These are phyloP conservation scores for Colletes collaris DNA, from an alignment of 2,888 invertebrate genomes.

Conservation along the genomic window DNA sequence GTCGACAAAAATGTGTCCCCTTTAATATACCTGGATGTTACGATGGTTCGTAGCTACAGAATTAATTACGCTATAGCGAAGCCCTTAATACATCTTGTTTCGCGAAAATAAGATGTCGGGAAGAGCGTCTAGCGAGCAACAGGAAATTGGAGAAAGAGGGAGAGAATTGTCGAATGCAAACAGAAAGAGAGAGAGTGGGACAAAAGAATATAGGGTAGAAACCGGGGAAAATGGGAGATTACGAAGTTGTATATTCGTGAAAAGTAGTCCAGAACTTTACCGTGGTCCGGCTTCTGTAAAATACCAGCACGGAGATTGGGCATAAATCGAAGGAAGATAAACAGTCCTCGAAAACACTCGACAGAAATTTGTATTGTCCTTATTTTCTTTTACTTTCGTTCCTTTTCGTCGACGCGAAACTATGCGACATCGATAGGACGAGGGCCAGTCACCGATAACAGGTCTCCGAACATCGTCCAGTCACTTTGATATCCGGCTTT, in stretches of 20 bases:
- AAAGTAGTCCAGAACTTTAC: constrained; percentile 54
- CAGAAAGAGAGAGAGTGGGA: not conserved
- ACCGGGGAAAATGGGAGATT: constrained; percentile 23
- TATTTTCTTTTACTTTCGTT: constrained; percentile 33
- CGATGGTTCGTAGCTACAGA: too few species aligned
- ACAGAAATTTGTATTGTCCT: constrained; percentile 38
- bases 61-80: not conserved
- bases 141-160: constrained; percentile 9
- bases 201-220: not conserved
- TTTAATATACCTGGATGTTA: too few species aligned
- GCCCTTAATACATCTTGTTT: not conserved
- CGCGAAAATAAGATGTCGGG: not conserved
- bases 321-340: constrained; percentile 40
- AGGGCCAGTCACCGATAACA: constrained; percentile 45
- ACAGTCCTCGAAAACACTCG: constrained; percentile 27
- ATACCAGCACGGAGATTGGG: not conserved
- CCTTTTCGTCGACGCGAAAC: constrained; percentile 44
- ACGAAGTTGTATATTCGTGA: constrained; percentile 54
- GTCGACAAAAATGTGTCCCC: too few species aligned
- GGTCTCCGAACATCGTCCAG: constrained; percentile 31
- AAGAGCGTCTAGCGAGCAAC: not conserved
- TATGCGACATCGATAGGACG: constrained; percentile 54
- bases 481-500: not conserved
- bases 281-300: constrained; percentile 31
- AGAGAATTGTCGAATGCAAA: not conserved